phyloP scores from a whole-genome alignment of 2,797 vertebrate genomes.

The Buceros bicornis region DNA sequence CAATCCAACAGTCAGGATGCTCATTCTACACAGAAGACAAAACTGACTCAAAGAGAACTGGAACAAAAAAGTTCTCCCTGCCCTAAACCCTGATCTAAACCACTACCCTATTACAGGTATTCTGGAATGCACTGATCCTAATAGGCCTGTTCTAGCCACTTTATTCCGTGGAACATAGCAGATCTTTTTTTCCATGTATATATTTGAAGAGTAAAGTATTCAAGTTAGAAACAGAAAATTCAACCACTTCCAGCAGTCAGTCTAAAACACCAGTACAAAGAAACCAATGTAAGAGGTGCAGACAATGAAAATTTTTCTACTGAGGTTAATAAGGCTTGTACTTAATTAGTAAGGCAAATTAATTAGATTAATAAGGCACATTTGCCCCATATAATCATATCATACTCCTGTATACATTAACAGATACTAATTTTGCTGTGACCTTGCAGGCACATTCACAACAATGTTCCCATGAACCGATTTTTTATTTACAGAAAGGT shows the following conservation, averaged over 20 bases:
- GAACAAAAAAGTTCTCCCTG: neutral
- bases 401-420: neutral
- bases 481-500: constrained; percentile 11
- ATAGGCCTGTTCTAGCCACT: neutral
- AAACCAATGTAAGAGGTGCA: neutral
- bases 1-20: neutral
- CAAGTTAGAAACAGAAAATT: neutral
- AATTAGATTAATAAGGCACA: no score
- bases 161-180: neutral
- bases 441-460: neutral
- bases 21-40: neutral
- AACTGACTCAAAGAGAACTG: neutral
- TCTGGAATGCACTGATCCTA: neutral
- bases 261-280: neutral
- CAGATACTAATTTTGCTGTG: neutral
- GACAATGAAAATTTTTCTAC: neutral
- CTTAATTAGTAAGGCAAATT: no score
- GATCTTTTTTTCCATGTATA: neutral
- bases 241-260: neutral
- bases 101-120: neutral
- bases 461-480: neutral
- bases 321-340: neutral
- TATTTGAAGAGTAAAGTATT: neutral
- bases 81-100: neutral
- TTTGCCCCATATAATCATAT: neutral